Evolutionary conservation across 2,113 vertebrate species (phyloP), one percentile per base, ranked within the genome.

Genomic region (Elachura formosa): DNA sequence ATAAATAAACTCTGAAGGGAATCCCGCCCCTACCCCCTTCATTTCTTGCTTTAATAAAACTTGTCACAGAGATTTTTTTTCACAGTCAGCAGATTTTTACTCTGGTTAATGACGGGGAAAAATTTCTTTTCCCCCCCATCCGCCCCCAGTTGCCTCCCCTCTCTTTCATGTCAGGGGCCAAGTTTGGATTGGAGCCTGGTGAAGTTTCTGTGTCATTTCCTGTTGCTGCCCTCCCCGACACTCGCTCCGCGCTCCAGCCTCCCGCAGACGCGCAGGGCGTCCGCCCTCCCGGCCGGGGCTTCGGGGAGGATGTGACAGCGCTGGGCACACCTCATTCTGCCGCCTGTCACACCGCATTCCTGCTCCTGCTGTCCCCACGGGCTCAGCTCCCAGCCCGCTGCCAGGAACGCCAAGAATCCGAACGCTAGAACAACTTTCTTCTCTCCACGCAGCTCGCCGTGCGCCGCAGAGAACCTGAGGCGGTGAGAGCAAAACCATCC

Each of bases 141-240:
- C 26, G 3, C 36, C 26, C 55, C 38, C 40, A 87, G 55, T 90
- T 94, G 83, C 86, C 83, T 88, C 79, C 75, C 85, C 79, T 66
- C 74, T 86, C 87, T 91, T 93, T 89, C 79, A 63, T 94, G 86
- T 94, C 83, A 73, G 90, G 85, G 92, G 85, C 93, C 93, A 97
- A 95, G 92, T 96, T 87, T 95, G 82, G 91, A 84, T 96, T 94
- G 93, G 85, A 97, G 95, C 94, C 97, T 78, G 91, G 94, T 92
- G 97, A 98, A 98, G 96, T 97, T 97, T 97, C 95, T 93, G 91
- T 97, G 97, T 98, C 96, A 97, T 98, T 98, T 98, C 98, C 98
- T 98, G 96, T 96, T 96, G 94, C 97, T 96, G 89, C 95, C 94
- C 96, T 92, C 91, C 97, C 93, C 89, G 87, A 58, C 90, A 56